Evolutionary conservation across 92 coral and sea anemone species (phyloP).

Genomic region (Bergia sp.): DNA sequence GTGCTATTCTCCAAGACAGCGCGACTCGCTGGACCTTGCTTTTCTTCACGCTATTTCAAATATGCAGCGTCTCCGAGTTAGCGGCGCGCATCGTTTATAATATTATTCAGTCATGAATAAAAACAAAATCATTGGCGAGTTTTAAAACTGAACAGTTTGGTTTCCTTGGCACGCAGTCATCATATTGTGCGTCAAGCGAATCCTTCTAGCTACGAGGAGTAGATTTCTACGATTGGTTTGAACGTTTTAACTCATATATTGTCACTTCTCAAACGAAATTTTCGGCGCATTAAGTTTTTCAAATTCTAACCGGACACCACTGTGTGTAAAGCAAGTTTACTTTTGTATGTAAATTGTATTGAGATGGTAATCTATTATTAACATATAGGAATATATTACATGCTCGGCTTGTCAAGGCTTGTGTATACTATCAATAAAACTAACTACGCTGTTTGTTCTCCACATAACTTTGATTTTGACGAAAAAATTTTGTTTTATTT

Average conservation of each 20-base stretch:
- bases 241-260: neutral
- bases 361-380: neutral
- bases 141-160: neutral
- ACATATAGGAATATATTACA: neutral
- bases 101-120: constrained; percentile 14
- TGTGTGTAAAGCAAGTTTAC: neutral
- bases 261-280: neutral
- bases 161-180: neutral
- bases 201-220: neutral
- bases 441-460: neutral
- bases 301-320: neutral
- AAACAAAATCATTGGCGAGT: neutral
- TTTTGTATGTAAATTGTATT: constrained; percentile 4
- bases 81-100: constrained; percentile 2
- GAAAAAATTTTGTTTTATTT: no score
- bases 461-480: no score
- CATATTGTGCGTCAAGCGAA: neutral
- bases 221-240: neutral
- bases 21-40: neutral
- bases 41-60: neutral
- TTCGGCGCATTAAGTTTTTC: neutral
- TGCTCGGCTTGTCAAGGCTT: neutral
- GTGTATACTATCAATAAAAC: neutral
- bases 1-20: neutral
- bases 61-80: constrained; percentile 18